phyloP scores from a whole-genome alignment of 2,797 vertebrate genomes.

The Sciurus vulgaris region DNA sequence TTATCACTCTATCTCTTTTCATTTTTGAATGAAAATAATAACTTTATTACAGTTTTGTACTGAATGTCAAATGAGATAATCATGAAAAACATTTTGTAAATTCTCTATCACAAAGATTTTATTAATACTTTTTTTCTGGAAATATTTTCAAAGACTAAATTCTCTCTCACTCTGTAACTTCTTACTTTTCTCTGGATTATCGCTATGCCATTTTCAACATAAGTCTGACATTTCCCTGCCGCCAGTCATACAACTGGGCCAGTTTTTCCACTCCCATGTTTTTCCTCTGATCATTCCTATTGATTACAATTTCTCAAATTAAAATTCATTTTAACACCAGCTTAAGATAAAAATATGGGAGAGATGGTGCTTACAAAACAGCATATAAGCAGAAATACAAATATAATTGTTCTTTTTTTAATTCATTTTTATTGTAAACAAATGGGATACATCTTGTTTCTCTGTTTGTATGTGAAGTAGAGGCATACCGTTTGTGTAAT shows the following conservation, averaged over 20 bases:
- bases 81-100: not conserved
- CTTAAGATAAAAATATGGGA: not conserved
- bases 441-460: too few relatives aligned
- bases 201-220: constrained; percentile 28
- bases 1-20: constrained; percentile 16
- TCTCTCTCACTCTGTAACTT: constrained; percentile 42
- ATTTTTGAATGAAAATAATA: constrained; percentile 31
- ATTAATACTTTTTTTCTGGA: not conserved
- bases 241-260: constrained; percentile 32
- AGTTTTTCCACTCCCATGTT: not conserved
- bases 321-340: constrained; percentile 23
- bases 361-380: not conserved
- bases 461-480: too few relatives aligned
- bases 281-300: not conserved
- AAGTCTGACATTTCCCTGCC: constrained; percentile 1
- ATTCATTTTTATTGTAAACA: too few relatives aligned
- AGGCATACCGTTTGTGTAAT: too few relatives aligned
- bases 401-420: not conserved
- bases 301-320: constrained; percentile 11
- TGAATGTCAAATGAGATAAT: not conserved
- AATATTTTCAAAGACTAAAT: constrained; percentile 42
- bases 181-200: constrained; percentile 46
- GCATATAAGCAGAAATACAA: not conserved
- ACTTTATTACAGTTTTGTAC: not conserved
- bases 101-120: not conserved